phyloP scores from a whole-genome alignment of 1,140 invertebrate species.

The Drosophila chauvacae region DNA sequence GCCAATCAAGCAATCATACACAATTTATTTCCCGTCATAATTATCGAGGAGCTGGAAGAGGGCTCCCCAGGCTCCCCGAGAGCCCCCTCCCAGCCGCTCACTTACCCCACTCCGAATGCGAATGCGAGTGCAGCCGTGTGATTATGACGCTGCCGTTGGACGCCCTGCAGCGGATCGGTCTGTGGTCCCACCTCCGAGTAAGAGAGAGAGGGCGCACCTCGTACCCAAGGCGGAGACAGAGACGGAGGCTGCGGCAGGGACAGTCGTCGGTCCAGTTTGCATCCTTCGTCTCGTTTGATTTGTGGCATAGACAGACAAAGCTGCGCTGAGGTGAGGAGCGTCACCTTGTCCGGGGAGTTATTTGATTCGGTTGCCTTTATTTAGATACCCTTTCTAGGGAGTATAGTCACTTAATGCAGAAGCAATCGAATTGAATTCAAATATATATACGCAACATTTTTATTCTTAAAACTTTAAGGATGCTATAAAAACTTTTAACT shows the following conservation, averaged over 20 bases:
- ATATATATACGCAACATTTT: neutral
- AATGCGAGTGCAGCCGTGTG: conserved; percentile 67
- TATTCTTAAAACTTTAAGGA: too few species aligned
- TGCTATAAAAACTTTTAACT: too few species aligned
- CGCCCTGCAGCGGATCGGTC: conserved; percentile 71
- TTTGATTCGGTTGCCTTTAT: conserved; percentile 57
- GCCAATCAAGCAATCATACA: conserved; percentile 84
- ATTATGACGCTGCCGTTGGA: conserved; percentile 80
- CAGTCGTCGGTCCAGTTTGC: conserved; percentile 55
- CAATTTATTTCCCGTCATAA: conserved; percentile 84
- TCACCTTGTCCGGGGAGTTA: conserved; percentile 46
- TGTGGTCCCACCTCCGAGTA: conserved; percentile 32
- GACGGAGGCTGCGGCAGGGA: neutral
- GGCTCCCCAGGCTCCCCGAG: conserved; percentile 10
- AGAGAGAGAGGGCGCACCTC: conserved; percentile 10
- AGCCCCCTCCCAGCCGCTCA: conserved; percentile 16
- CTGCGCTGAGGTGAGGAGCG: conserved; percentile 27
- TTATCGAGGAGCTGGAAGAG: conserved; percentile 68
- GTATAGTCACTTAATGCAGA: neutral
- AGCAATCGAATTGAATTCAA: neutral
- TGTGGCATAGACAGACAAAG: conserved; percentile 74
- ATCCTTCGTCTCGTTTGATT: conserved; percentile 71
- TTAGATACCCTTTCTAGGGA: conserved; percentile 9
- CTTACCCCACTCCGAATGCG: conserved; percentile 17
- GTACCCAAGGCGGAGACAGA: conserved; percentile 24